phyloP scores from a whole-genome alignment of 92 coral and sea anemone species.

The Porites divaricata region DNA sequence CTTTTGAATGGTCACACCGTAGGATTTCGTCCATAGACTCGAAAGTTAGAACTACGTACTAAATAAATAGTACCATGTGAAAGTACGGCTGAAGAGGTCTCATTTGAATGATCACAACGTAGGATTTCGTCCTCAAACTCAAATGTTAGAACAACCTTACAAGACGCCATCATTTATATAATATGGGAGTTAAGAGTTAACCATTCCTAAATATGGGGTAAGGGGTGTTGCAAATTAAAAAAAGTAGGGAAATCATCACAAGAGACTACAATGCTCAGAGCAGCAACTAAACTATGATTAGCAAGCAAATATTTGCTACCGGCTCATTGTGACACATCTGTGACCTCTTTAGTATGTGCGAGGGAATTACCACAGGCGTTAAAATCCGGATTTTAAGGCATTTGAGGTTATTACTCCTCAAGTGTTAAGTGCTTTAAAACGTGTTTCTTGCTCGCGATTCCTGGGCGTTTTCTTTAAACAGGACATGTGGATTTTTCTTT shows the following conservation, averaged over 20 bases:
- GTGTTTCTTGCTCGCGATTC: not conserved
- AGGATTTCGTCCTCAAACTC: too few relatives aligned
- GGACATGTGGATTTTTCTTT: not conserved
- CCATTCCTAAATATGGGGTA: too few relatives aligned
- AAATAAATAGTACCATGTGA: too few relatives aligned
- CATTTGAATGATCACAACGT: too few relatives aligned
- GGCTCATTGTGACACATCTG: not conserved
- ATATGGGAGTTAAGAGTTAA: too few relatives aligned
- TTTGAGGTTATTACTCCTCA: conserved; percentile 17
- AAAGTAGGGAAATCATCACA: not conserved
- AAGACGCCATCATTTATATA: too few relatives aligned
- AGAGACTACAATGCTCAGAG: not conserved
- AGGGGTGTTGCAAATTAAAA: too few relatives aligned
- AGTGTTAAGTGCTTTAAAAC: conserved; percentile 1
- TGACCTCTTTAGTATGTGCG: not conserved
- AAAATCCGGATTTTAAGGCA: conserved; percentile 36
- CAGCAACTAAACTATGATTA: not conserved
- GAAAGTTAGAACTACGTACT: too few relatives aligned
- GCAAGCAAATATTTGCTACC: not conserved
- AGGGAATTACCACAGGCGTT: not conserved
- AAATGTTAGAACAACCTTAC: too few relatives aligned
- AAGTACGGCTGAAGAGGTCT: too few relatives aligned
- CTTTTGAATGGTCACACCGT: too few relatives aligned
- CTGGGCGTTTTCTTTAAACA: conserved; percentile 12
- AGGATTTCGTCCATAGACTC: too few relatives aligned